Percentiles rank a stretch among this genome's conserved stretches.
These are phyloP conservation scores for Callyntrura guangdongensis DNA, from an alignment of 2,888 invertebrate genomes.

Conservation along the genomic window DNA sequence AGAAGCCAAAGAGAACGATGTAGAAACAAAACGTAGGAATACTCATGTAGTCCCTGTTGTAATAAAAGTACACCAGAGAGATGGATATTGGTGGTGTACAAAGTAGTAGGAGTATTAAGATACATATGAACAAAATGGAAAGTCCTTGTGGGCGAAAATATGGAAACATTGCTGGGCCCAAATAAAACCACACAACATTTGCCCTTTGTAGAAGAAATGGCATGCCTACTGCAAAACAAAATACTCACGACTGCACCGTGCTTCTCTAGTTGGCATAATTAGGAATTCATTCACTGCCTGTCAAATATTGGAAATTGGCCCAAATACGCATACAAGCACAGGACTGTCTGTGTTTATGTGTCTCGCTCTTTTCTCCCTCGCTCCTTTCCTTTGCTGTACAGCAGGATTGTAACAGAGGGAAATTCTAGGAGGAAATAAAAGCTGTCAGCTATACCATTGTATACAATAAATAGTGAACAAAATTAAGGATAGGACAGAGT, in stretches of 20 bases:
- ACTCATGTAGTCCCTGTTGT: not conserved
- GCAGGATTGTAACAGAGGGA: slow-evolving; percentile 1
- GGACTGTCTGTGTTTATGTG: not conserved
- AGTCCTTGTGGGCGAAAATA: slow-evolving; percentile 12
- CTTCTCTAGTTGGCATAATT: slow-evolving; percentile 54
- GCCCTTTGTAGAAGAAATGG: slow-evolving; percentile 30
- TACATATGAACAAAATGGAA: slow-evolving; percentile 39
- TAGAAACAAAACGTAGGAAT: not conserved
- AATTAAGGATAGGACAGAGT: slow-evolving; percentile 21
- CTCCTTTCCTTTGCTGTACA: not conserved
- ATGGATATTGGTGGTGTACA: not conserved
- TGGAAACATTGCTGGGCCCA: slow-evolving; percentile 24
- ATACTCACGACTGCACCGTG: slow-evolving; percentile 66
- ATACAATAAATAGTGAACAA: slow-evolving; percentile 28
- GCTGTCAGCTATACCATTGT: slow-evolving; percentile 44
- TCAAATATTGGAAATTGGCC: slow-evolving; percentile 64
- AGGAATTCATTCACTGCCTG: slow-evolving; percentile 68
- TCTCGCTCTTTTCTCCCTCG: not conserved
- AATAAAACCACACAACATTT: slow-evolving; percentile 35
- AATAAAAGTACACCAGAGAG: not conserved
- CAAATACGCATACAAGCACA: slow-evolving; percentile 41
- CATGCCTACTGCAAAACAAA: slow-evolving; percentile 39
- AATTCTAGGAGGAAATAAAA: slow-evolving; percentile 50
- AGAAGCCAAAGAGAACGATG: not conserved
- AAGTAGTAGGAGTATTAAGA: slow-evolving; percentile 3